Base-by-base conservation (phyloP, 1,140 invertebrate genomes). In the Drosophila melanica region DNA sequence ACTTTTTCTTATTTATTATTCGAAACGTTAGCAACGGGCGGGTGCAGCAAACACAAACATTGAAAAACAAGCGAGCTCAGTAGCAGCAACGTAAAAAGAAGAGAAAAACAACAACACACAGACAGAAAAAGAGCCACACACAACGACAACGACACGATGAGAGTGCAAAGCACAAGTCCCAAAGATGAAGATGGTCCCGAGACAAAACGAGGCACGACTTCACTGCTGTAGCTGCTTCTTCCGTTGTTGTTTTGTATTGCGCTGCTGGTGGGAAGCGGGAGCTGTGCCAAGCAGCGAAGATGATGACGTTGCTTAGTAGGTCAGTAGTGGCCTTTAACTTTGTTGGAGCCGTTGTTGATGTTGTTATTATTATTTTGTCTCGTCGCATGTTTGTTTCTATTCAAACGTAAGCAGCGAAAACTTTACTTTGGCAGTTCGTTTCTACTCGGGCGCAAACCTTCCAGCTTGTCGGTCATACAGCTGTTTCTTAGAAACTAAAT, bases 1-100 rank as follows among this genome's bases (percentile, higher is more conserved):
- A 90, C 86, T 90, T 90, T 90, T 90, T 90, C 85, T 90, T 90
- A 90, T 90, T 90, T 90, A 90, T 90, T 90, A 90, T 90, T 90
- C 81, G 78, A 79, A 79, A 53, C 58, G 60, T 63, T 63, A 71
- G 63, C 51, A 37, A 64, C 62, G 23, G 48, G 45, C 65, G 69
- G 50, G 54, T 65, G 63, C 68, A 77, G 59, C 60, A 65, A 71
- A 73, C 65, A 79, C 75, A 87, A 87, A 79, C 82, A 75, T 77
- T 87, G 79, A 86, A 86, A 87, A 87, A 90, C 69, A 70, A 90
- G 51, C 75, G 60, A 68, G 57, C 63, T 57, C 48, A 67, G 27
- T 14, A 35, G 20, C 67, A 58, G 62, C 42, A 70, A 11, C 35
- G 60, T 54, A 58, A 57, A 41, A 65, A 58, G 7, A 74, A 45